Evolutionary conservation across 2,113 vertebrate species (phyloP).

Genomic region (Pipa parva): DNA sequence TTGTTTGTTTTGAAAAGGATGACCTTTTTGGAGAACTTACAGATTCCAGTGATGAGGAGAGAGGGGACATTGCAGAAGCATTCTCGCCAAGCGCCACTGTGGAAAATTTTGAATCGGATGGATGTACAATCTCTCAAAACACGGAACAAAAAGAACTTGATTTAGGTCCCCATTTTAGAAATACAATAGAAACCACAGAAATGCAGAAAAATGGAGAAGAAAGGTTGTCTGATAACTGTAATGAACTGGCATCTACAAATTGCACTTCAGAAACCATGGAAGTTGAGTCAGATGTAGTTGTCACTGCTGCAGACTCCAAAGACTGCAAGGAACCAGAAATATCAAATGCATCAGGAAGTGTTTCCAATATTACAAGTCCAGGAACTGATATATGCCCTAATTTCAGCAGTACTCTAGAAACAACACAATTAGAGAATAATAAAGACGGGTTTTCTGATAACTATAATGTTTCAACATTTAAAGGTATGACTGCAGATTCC

Average conservation of each 20-base stretch:
- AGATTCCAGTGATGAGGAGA: constrained; percentile 60
- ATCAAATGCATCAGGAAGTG: no score
- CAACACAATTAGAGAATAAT: not conserved
- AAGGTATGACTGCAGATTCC: not conserved
- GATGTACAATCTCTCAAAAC: not conserved
- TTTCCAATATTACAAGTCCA: no score
- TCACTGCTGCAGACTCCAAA: no score
- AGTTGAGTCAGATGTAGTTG: no score
- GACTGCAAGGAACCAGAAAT: no score
- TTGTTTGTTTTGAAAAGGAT: constrained; percentile 54
- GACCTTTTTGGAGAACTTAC: constrained; percentile 53
- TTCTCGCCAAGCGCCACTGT: not conserved
- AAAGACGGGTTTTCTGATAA: not conserved
- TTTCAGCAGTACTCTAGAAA: not conserved
- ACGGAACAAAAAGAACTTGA: not conserved
- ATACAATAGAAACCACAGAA: not conserved
- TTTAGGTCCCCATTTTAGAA: not conserved
- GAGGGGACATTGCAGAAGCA: not conserved
- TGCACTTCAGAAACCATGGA: no score
- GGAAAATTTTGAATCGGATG: not conserved
- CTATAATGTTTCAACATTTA: not conserved
- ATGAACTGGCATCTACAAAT: no score
- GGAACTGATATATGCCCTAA: not conserved
- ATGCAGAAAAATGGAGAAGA: not conserved
- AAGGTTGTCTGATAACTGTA: not conserved